Evolutionary conservation across 2,113 vertebrate genomes (phyloP), one percentile per base, ranked within the genome.

Genomic region (Talpa occidentalis): DNA sequence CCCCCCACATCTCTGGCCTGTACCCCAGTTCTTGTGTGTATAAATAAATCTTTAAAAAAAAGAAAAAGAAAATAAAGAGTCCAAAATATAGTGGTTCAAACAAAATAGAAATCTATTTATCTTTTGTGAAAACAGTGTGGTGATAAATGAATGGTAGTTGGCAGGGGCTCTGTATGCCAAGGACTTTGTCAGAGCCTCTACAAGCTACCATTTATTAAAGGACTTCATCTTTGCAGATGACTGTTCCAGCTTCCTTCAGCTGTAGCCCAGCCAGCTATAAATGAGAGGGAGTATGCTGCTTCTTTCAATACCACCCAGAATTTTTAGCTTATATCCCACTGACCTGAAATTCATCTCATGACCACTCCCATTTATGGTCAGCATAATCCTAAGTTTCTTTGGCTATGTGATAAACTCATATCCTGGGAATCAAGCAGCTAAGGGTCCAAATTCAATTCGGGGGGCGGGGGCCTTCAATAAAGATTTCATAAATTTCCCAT

Each of bases 41-140:
- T n/a, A n/a, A n/a, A n/a, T n/a, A n/a, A n/a, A n/a, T n/a, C n/a
- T n/a, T n/a, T n/a, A n/a, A n/a, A n/a, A n/a, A n/a, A n/a, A n/a
- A n/a, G n/a, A n/a, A n/a, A n/a, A n/a, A n/a, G n/a, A n/a, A n/a
- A n/a, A 66, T 28, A 67, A 76, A 87, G 17, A 7, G 32, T 1
- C 40, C 17, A 42, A 56, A n/a, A 67, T 52, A 54, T 3, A 70
- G 16, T 88, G n/a, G 6, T 93, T 94, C 94, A 79, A 93, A 76
- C 28, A 64, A 82, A 88, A 30, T 15, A 70, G 28, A 91, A 72
- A 60, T 84, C 44, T 83, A 1, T 73, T 93, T 90, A 10, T 93
- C 19, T 90, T 11, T 40, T 32, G 37, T 74, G 30, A 67, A 74
- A 74, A 70, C 17, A 78, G 30, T 67, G 91, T 11, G 47, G 69